Percentiles rank a stretch among this genome's conserved stretches.
phyloP scores from a whole-genome alignment of 2,113 vertebrate genomes.

The Macrotus californicus region DNA sequence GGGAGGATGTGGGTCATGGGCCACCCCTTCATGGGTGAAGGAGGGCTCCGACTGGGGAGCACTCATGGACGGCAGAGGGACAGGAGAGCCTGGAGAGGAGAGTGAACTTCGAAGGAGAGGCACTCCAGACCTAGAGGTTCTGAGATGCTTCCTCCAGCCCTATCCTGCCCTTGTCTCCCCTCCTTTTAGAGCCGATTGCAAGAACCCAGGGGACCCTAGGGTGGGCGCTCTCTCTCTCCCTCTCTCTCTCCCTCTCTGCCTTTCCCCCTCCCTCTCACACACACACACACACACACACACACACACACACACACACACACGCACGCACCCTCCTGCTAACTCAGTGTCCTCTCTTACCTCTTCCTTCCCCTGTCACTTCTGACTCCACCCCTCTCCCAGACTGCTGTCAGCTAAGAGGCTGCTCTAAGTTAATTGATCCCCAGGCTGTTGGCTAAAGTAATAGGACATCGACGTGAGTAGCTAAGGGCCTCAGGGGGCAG shows the following conservation, averaged over 20 bases:
- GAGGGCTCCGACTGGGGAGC: fast-evolving
- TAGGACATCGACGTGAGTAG: slow-evolving; percentile 67
- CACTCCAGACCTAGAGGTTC: background rate
- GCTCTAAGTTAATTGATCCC: slow-evolving; percentile 64
- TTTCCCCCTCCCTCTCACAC: background rate
- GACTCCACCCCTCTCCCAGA: background rate
- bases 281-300: background rate
- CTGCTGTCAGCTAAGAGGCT: slow-evolving; percentile 54
- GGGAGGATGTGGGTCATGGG: background rate
- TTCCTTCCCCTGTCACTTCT: background rate
- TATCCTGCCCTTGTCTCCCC: background rate
- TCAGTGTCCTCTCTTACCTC: background rate
- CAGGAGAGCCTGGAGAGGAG: background rate
- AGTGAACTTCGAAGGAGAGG: background rate
- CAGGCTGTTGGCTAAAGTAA: slow-evolving; percentile 68
- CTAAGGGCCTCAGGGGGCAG: slow-evolving; percentile 52
- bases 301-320: background rate
- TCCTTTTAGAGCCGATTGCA: background rate
- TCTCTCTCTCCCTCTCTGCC: background rate
- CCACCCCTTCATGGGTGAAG: fast-evolving
- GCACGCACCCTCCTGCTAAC: background rate
- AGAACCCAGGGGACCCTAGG: background rate
- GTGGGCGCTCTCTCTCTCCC: background rate
- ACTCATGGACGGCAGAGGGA: background rate
- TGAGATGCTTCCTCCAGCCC: background rate